Percentiles rank a stretch among this genome's conserved stretches.
phyloP scores from a whole-genome alignment of 2,888 invertebrate genomes.

The Brenthis hecate region DNA sequence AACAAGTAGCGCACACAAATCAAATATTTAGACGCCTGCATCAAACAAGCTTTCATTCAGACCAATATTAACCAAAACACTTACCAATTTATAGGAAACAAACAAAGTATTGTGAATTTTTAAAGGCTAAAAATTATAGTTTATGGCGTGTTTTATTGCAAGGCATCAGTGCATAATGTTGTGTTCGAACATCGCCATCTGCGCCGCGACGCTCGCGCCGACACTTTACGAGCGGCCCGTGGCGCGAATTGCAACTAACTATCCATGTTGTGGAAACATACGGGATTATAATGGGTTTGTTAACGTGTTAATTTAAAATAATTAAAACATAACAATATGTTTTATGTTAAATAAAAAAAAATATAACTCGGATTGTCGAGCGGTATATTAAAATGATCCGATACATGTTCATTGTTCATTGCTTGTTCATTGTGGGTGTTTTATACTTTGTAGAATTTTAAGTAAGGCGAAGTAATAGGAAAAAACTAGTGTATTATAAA shows the following conservation, averaged over 20 bases:
- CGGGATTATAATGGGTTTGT: slow-evolving; percentile 26
- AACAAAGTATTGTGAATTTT: slow-evolving; percentile 22
- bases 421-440: no score
- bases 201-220: slow-evolving; percentile 58
- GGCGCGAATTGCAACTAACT: slow-evolving; percentile 72
- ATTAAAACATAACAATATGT: neutral
- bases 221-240: slow-evolving; percentile 68
- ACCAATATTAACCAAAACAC: neutral
- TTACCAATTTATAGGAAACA: neutral
- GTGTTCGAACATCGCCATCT: slow-evolving; percentile 52
- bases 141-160: slow-evolving; percentile 35
- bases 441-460: no score
- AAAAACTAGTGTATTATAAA: no score
- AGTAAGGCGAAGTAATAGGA: no score
- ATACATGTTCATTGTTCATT: no score
- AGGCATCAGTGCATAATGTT: slow-evolving; percentile 52
- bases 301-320: neutral
- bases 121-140: slow-evolving; percentile 28
- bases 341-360: neutral
- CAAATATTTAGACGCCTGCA: no score
- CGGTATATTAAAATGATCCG: no score
- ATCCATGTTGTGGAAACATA: slow-evolving; percentile 49
- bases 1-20: no score
- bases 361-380: no score
- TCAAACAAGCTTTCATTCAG: no score